Evolutionary conservation across 2,888 invertebrate species (phyloP).

Genomic region (Hemicrepidius hirtus): DNA sequence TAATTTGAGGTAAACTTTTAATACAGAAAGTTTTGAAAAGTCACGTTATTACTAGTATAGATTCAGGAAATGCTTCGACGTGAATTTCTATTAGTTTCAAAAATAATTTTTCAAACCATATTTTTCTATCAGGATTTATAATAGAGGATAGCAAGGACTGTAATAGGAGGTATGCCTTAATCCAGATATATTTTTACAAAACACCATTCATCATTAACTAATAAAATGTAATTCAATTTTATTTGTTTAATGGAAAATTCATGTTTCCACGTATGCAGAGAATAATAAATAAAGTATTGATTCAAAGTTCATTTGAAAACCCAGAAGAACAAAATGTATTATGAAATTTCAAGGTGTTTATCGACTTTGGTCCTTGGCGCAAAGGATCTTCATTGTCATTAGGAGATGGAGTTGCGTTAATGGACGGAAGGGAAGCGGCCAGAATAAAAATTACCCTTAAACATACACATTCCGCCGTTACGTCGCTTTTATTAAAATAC

Average conservation of each 20-base stretch:
- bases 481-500: conserved; percentile 34
- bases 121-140: no score
- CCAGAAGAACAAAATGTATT: conserved; percentile 4
- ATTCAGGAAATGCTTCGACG: no score
- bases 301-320: conserved; percentile 11
- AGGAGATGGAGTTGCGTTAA: conserved; percentile 39
- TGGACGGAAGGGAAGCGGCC: conserved; percentile 35
- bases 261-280: conserved; percentile 19
- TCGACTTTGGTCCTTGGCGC: conserved; percentile 25
- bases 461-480: conserved; percentile 13
- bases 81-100: no score
- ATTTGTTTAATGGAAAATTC: conserved; percentile 23
- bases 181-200: no score
- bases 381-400: conserved; percentile 39
- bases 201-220: no score
- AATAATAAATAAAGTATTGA: conserved; percentile 30
- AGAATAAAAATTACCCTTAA: conserved; percentile 43
- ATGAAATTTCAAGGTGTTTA: conserved; percentile 39
- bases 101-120: no score
- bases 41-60: no score
- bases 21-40: no score
- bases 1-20: no score
- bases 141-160: no score
- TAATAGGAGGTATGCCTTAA: no score
- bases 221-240: not conserved